Evolutionary conservation across 2,113 vertebrate genomes (phyloP).

Genomic region (Dasypus novemcinctus): DNA sequence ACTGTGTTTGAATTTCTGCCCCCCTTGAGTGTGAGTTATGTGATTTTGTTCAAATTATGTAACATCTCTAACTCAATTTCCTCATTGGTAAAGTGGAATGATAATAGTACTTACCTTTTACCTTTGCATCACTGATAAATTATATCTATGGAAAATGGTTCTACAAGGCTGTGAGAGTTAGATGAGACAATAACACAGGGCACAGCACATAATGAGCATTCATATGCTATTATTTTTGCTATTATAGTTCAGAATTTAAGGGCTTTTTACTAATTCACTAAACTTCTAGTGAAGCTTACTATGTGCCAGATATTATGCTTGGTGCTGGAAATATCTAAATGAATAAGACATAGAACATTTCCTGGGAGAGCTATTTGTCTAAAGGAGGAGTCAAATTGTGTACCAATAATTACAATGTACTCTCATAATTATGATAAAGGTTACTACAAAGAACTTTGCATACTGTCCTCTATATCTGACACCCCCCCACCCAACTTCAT

Average conservation of each 20-base stretch:
- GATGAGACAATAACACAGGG: not conserved
- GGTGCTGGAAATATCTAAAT: not conserved
- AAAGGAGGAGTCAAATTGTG: not conserved
- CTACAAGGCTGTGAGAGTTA: not conserved
- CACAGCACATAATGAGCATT: not conserved
- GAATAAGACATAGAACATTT: not conserved
- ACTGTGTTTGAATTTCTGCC: not conserved
- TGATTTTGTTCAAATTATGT: not conserved
- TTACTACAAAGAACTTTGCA: not conserved
- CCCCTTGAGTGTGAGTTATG: not conserved
- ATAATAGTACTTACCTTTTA: not conserved
- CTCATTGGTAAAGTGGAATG: not conserved
- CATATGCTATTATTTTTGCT: not conserved
- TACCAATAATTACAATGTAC: not conserved
- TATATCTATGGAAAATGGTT: not conserved
- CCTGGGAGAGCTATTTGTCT: not conserved
- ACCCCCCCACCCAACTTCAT: accelerated
- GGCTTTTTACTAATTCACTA: not conserved
- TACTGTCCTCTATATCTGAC: no score
- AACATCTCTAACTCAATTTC: not conserved
- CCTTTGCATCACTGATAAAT: not conserved
- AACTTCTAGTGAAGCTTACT: not conserved
- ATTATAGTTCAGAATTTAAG: not conserved
- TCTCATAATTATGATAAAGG: not conserved
- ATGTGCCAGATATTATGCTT: not conserved